Evolutionary conservation across 2,888 invertebrate species (phyloP), one percentile per base, ranked within the genome.

Genomic region (Odontocolon sp.): DNA sequence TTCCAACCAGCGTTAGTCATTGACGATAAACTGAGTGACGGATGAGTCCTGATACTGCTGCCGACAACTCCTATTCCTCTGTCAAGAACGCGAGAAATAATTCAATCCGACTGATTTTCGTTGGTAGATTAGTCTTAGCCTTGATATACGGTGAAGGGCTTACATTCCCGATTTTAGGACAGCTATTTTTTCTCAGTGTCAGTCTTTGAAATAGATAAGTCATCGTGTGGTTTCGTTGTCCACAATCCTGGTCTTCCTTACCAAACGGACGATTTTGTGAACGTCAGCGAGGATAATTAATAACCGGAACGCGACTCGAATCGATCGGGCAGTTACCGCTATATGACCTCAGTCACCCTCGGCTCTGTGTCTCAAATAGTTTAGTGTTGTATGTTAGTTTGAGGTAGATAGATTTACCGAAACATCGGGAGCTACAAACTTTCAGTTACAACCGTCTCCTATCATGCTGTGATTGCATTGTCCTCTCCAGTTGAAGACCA

Each of bases 211-310:
- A 63, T 45, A 47, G 14, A 47, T 33, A 36, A 33, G 45, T 8
- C 47, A n/a, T 54, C 54, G 16, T 14, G 31, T 9, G 16, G 52
- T 4, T 18, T 52, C 52, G 14, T 52, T 16, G 31, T 9, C 3
- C 11, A 23, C 47, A 54, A 33, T 54, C 54, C 16, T 16, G 8
- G 26, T 3, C 14, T 16, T 9, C 9, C 45, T 3, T 14, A 6
- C 36, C 14, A 1, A 11, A 11, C 52, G 23, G n/a, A 50, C 50
- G 52, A 56, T 57, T 72, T 52, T 52, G 64, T 9, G 23, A 69
- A 77, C 38, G 77, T 77, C 77, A 73, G 16, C 64, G 33, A 45
- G 59, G 69, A 77, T 77, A 73, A 77, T 69, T 77, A 68, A 77
- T 77, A 73, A 73, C 59, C 56, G 64, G 28, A 42, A 57, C 45